Conservation (phyloP, 2,113 vertebrate species). For the Plestiodon gilberti region DNA sequence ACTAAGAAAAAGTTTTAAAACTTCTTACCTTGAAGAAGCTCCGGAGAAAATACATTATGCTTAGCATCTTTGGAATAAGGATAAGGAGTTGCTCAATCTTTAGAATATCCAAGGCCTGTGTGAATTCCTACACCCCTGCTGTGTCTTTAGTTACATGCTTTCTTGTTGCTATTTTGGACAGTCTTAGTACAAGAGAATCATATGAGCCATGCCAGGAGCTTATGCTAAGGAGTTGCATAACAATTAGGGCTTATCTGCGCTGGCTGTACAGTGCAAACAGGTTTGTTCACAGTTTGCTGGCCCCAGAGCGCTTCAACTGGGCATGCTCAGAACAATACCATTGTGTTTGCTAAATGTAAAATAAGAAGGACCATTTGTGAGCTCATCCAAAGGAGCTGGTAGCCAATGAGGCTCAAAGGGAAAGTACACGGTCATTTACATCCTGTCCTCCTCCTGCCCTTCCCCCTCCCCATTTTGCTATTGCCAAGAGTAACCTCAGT, state of each 20-base stretch:
- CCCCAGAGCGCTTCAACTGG: constrained; percentile 71
- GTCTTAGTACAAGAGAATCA: constrained; percentile 77
- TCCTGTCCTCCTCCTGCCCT: background rate
- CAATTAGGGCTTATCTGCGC: constrained; percentile 80
- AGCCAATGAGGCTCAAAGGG: constrained; percentile 59
- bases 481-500: constrained; percentile 66
- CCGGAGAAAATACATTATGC: constrained; percentile 84
- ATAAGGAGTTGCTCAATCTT: constrained; percentile 53
- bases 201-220: constrained; percentile 78
- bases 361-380: constrained; percentile 62
- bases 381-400: constrained; percentile 66
- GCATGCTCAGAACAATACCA: constrained; percentile 78
- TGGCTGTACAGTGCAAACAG: constrained; percentile 76
- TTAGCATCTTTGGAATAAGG: constrained; percentile 79
- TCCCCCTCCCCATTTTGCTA: constrained; percentile 33
- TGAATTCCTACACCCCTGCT: constrained; percentile 72
- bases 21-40: constrained; percentile 87
- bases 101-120: constrained; percentile 64
- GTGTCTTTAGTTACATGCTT: constrained; percentile 77
- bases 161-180: constrained; percentile 84
- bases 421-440: constrained; percentile 66
- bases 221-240: constrained; percentile 84
- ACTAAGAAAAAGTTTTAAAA: constrained; percentile 64
- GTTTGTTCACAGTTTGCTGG: constrained; percentile 80
- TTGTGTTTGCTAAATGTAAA: constrained; percentile 74